phyloP scores from a whole-genome alignment of 1,140 invertebrate species.

The Cotesia typhae region DNA sequence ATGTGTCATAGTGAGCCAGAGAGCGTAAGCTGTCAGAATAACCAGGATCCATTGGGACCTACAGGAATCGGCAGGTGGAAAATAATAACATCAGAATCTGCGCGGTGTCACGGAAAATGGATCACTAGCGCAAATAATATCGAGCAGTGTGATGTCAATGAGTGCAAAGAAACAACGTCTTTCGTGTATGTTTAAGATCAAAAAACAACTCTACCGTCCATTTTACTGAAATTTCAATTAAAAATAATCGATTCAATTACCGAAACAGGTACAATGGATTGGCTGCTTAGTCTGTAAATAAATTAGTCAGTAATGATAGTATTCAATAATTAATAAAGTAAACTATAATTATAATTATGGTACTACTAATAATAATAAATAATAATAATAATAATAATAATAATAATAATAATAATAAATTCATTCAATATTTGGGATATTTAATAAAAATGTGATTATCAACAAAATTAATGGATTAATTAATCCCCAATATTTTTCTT shows the following conservation, averaged over 20 bases:
- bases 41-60: conserved; percentile 34
- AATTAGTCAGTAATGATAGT: conserved; percentile 19
- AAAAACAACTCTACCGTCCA: conserved; percentile 28
- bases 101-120: conserved; percentile 52
- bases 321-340: not conserved
- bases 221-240: not conserved
- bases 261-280: no score
- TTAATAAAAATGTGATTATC: conserved; percentile 31
- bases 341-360: not conserved
- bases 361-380: conserved; percentile 3
- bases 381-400: not conserved
- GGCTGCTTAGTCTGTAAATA: not conserved
- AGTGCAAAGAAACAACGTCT: conserved; percentile 37
- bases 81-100: conserved; percentile 43
- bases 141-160: conserved; percentile 37
- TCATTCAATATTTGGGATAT: conserved; percentile 23
- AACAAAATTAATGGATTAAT: conserved; percentile 2
- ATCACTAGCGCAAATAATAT: conserved; percentile 43
- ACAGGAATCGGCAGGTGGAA: conserved; percentile 50
- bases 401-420: conserved; percentile 2
- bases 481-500: conserved; percentile 24
- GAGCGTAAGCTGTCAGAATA: conserved; percentile 34
- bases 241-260: not conserved
- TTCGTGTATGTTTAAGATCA: conserved; percentile 40
- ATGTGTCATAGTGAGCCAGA: conserved; percentile 39